A percentile compares a stretch with the other conserved stretches of the same genome.
phyloP scores from a whole-genome alignment of 2,113 vertebrate species.

The Gambusia holbrooki region DNA sequence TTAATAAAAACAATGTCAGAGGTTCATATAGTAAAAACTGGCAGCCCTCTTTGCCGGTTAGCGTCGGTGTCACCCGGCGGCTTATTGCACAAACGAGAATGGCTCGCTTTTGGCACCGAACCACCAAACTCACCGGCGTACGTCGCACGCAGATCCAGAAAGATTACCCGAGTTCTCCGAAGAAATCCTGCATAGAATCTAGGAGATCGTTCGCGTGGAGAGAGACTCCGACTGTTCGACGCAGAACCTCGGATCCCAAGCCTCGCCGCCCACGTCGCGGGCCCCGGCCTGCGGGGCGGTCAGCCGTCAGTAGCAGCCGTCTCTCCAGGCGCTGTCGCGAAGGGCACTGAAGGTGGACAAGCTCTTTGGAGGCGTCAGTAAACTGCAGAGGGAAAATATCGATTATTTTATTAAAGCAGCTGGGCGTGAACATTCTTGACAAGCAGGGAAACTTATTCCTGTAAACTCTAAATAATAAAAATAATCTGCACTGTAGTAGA shows the following conservation, averaged over 20 bases:
- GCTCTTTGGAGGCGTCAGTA: slow-evolving; percentile 92
- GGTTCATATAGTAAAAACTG: slow-evolving; percentile 31
- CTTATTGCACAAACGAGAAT: slow-evolving; percentile 66
- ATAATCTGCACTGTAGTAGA: too few species aligned
- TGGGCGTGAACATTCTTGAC: neutral
- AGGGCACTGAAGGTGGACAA: slow-evolving; percentile 88
- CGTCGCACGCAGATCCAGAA: neutral
- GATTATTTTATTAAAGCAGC: neutral
- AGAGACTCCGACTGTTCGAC: slow-evolving; percentile 7
- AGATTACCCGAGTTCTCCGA: slow-evolving; percentile 43
- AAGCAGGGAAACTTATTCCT: neutral
- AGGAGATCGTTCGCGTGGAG: neutral
- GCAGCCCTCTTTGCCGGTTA: slow-evolving; percentile 53
- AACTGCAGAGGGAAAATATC: slow-evolving; percentile 72
- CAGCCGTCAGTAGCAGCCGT: slow-evolving; percentile 88
- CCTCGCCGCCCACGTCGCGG: slow-evolving; percentile 28
- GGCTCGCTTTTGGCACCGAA: slow-evolving; percentile 46
- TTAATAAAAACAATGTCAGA: slow-evolving; percentile 8
- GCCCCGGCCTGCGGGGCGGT: slow-evolving; percentile 83
- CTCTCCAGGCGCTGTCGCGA: slow-evolving; percentile 88
- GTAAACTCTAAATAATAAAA: neutral
- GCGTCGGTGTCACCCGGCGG: slow-evolving; percentile 14
- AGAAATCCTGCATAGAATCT: slow-evolving; percentile 55
- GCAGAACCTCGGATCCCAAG: slow-evolving; percentile 35
- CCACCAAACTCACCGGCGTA: neutral